Conservation (phyloP, 2,113 vertebrate species). For the Rhadina sibilatrix region DNA sequence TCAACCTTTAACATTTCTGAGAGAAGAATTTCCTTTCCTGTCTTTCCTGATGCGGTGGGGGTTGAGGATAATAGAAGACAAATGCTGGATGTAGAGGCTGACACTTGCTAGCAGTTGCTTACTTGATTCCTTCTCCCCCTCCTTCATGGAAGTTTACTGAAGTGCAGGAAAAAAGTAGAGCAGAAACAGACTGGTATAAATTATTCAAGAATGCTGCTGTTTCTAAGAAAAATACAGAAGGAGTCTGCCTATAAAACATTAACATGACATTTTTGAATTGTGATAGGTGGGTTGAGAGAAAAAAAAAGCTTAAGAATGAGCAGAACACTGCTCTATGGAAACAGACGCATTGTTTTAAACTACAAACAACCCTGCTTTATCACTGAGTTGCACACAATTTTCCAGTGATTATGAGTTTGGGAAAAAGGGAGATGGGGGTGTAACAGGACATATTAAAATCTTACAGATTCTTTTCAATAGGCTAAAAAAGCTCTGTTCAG, state of each 20-base stretch:
- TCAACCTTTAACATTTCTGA: neutral
- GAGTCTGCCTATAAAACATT: slow-evolving; percentile 64
- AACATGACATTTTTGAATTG: slow-evolving; percentile 61
- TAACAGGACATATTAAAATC: slow-evolving; percentile 21
- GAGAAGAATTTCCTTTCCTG: neutral
- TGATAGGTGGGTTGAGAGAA: slow-evolving; percentile 40
- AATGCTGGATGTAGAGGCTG: neutral
- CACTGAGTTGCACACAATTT: neutral
- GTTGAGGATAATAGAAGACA: neutral
- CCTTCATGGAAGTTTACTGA: neutral
- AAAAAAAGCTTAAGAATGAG: slow-evolving; percentile 28
- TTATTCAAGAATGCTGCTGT: slow-evolving; percentile 66
- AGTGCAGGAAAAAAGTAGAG: slow-evolving; percentile 54
- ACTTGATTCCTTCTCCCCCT: neutral
- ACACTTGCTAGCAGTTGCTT: neutral
- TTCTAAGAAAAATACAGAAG: slow-evolving; percentile 28
- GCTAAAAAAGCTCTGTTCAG: slow-evolving; percentile 12
- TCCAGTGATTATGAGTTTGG: neutral
- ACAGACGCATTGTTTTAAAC: neutral
- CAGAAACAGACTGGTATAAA: slow-evolving; percentile 61
- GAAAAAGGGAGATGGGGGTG: neutral
- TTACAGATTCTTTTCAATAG: neutral
- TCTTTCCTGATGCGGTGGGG: neutral
- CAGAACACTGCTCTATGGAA: neutral
- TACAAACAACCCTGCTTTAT: slow-evolving; percentile 10